Percentiles rank a stretch among this genome's conserved stretches.
Evolutionary conservation across 1,140 invertebrate species (phyloP).

Genomic region (Hypsibius dujardini): DNA sequence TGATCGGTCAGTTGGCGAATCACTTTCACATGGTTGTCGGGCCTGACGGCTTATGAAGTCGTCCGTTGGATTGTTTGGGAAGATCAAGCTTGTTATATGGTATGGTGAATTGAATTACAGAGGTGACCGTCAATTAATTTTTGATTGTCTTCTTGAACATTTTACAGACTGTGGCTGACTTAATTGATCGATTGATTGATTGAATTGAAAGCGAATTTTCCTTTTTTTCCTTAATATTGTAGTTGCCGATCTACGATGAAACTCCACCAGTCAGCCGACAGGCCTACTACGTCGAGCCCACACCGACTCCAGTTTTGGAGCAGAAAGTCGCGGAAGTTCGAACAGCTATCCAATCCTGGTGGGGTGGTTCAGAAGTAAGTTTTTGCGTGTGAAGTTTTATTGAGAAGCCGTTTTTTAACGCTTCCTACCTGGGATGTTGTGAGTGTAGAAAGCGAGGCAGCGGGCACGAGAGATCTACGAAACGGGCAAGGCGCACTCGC

Average conservation of each 20-base stretch:
- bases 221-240: too few species aligned
- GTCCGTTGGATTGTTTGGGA: too few species aligned
- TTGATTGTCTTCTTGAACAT: too few species aligned
- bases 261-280: neutral
- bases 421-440: neutral
- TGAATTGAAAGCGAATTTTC: too few species aligned
- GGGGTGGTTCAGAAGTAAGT: neutral
- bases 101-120: too few species aligned
- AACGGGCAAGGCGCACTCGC: neutral
- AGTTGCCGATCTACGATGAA: constrained; percentile 11
- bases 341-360: neutral
- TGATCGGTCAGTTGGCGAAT: too few species aligned
- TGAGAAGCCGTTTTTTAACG: neutral
- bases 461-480: neutral
- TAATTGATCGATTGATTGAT: too few species aligned
- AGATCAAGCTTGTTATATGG: too few species aligned
- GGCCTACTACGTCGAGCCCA: constrained; percentile 11
- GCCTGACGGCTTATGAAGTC: too few species aligned
- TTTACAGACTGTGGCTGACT: too few species aligned
- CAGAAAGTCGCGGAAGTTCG: neutral
- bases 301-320: neutral
- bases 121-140: too few species aligned
- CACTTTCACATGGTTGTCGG: too few species aligned
- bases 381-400: neutral
- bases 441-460: neutral